These are phyloP conservation scores for Galerucella pusilla DNA, from an alignment of 2,888 invertebrate genomes.

Conservation along the genomic window DNA sequence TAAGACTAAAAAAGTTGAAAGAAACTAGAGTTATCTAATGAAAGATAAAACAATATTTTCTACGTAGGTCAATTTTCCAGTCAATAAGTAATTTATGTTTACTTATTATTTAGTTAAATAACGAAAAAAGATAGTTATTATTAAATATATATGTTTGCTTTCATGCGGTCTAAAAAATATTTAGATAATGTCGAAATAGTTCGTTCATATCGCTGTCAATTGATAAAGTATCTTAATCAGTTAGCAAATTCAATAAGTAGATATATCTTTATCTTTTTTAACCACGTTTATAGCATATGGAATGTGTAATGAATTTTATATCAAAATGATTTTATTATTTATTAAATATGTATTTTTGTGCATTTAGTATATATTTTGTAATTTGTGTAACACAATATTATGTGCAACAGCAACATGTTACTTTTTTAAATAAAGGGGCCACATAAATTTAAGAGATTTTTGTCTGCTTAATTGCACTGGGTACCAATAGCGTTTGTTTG, in stretches of 20 bases:
- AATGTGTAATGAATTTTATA: conserved; percentile 42
- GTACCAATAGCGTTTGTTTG: conserved; percentile 51
- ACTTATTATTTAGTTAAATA: conserved; percentile 26
- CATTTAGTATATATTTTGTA: conserved; percentile 50
- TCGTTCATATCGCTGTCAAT: no score
- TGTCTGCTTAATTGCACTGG: conserved; percentile 53
- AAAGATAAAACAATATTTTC: conserved; percentile 14
- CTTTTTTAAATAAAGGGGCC: conserved; percentile 44
- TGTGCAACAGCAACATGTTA: conserved; percentile 50
- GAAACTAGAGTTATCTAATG: background rate
- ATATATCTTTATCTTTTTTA: conserved; percentile 5
- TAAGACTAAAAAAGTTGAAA: background rate
- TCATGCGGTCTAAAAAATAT: no score
- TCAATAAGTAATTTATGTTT: conserved; percentile 30
- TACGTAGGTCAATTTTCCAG: conserved; percentile 34
- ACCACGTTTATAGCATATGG: conserved; percentile 26
- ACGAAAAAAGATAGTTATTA: conserved; percentile 9
- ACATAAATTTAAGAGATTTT: conserved; percentile 47
- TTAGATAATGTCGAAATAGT: no score
- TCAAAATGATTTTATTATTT: conserved; percentile 49
- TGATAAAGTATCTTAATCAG: no score
- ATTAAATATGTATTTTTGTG: conserved; percentile 53
- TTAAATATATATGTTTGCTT: background rate
- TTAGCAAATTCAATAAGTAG: no score
- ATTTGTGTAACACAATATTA: conserved; percentile 53